Evolutionary conservation across 2,113 vertebrate genomes (phyloP), one percentile per base, ranked within the genome.

Genomic region (Triplophysa tibetana): DNA sequence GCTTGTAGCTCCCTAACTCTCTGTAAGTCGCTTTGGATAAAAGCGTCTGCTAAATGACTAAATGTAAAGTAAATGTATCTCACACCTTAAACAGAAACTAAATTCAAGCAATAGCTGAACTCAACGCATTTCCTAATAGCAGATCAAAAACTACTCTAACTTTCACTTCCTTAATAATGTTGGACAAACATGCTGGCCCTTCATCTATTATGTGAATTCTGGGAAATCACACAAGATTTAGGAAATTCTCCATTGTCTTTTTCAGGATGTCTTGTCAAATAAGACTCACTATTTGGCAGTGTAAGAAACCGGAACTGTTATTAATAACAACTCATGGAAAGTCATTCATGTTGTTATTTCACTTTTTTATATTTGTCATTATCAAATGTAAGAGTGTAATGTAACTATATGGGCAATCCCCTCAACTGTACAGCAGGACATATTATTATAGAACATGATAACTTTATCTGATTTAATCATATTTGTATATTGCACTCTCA

Each of bases 241-340:
- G 74, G 80, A 81, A 77, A 70, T 54, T 19, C 29, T 77, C 29
- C 56, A 81, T 76, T 81, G 79, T 81, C 8, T 54, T 52, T 69
- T 21, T 60, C 66, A 81, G 73, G 80, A 81, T 54, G 66, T 67
- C 10, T 6, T 1, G 1, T 17, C n/a, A 1, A 17, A 65, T 19
- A 23, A 52, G 14, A 2, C 11, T 12, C n/a, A 68, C 8, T 8
- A 23, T 24, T 48, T 24, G 7, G 63, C 19, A 19, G 1, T 5
- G 0, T 19, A 24, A 26, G 13, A 14, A 11, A 77, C 13, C 2
- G 26, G 26, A 70, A 63, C 19, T 50, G 17, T 11, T 12, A 24
- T 3, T 54, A 29, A 33, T 38, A 6, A 54, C 1, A 56, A 2
- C 16, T 33, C 33, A 33, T 12, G 2, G 1, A 17, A 11, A 29